A percentile compares a stretch with the other conserved stretches of the same genome.
These are phyloP conservation scores for Chascanopsetta lugubris DNA, from an alignment of 2,113 vertebrate species.

Conservation along the genomic window DNA sequence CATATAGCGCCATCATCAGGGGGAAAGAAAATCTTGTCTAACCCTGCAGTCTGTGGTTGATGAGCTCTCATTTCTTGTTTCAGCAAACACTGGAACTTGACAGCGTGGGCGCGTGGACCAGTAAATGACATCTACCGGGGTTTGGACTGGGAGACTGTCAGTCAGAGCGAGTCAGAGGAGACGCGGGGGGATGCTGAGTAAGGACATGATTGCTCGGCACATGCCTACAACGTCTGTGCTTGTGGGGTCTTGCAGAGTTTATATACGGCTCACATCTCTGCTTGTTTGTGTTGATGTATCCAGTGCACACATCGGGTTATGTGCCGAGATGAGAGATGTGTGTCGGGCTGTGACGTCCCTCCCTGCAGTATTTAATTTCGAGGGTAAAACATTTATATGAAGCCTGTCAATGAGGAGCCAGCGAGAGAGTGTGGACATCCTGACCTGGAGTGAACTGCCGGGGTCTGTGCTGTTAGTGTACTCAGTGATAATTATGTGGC, in stretches of 20 bases:
- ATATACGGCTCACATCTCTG: not conserved
- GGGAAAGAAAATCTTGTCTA: not conserved
- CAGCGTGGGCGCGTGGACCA: constrained; percentile 23
- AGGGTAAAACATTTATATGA: constrained; percentile 45
- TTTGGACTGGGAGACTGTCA: constrained; percentile 42
- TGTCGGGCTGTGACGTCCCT: not conserved
- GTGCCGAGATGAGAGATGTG: constrained; percentile 6
- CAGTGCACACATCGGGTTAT: constrained; percentile 2
- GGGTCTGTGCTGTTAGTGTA: too few species aligned
- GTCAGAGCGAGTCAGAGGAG: constrained; percentile 20
- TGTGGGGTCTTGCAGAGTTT: constrained; percentile 1
- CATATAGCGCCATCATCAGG: not conserved
- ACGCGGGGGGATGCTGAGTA: not conserved
- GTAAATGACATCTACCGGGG: constrained; percentile 52
- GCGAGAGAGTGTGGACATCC: constrained; percentile 1
- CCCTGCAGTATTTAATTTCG: constrained; percentile 18
- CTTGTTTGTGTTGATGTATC: constrained; percentile 5
- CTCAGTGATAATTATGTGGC: too few species aligned
- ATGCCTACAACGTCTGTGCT: not conserved
- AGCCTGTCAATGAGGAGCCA: constrained; percentile 31
- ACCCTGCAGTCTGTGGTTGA: not conserved
- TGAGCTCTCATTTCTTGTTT: constrained; percentile 50
- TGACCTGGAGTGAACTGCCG: constrained; percentile 35
- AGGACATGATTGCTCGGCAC: constrained; percentile 6
- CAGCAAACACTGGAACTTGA: constrained; percentile 45